phyloP scores from a whole-genome alignment of 2,113 vertebrate genomes.

The Ophiodon elongatus region DNA sequence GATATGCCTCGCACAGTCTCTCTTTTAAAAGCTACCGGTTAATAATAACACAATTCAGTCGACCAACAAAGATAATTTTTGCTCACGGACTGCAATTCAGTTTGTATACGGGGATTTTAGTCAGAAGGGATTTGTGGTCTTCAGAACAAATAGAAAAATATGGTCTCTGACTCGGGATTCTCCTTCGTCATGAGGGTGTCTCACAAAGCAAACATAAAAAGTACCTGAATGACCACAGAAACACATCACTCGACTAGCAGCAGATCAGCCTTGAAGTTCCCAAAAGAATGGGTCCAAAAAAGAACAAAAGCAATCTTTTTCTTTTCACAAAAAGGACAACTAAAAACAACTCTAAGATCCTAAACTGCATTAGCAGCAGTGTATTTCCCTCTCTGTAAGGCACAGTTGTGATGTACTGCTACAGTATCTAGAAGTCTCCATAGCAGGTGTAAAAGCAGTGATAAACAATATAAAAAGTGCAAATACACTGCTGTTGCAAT shows the following conservation, averaged over 20 bases:
- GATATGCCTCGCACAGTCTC: neutral
- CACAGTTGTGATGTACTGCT: neutral
- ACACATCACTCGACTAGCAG: neutral
- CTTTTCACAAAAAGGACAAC: neutral
- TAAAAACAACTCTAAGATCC: conserved; percentile 3
- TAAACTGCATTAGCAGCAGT: neutral
- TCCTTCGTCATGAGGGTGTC: neutral
- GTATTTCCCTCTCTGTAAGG: neutral
- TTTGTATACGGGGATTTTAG: neutral
- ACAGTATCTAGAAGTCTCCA: neutral
- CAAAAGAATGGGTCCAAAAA: neutral
- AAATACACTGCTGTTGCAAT: conserved; percentile 6
- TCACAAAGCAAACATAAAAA: neutral
- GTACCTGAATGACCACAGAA: neutral
- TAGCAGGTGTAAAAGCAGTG: neutral
- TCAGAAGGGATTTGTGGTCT: neutral
- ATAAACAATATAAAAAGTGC: neutral
- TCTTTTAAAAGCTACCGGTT: neutral
- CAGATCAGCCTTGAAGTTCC: neutral
- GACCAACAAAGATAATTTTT: neutral
- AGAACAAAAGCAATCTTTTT: rapidly evolving
- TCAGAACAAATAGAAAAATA: neutral
- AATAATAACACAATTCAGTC: conserved; percentile 3
- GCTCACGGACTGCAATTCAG: neutral
- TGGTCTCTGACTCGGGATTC: neutral